Base-by-base conservation (phyloP, 2,113 vertebrate species). In the Stictonetta naevosa region DNA sequence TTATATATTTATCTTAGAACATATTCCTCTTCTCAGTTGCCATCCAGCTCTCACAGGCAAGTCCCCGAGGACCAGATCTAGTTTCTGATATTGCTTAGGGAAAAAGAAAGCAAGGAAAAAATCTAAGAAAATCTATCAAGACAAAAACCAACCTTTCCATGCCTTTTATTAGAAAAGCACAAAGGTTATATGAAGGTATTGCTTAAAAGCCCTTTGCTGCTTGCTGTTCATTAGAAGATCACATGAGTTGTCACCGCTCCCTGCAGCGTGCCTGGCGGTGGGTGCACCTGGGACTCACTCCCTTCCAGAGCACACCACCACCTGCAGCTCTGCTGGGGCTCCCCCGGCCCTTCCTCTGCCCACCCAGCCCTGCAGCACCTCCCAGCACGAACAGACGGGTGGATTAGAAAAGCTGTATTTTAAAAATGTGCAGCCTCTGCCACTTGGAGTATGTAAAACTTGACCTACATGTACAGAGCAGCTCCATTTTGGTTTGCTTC, bases 231-330 rank as follows among this genome's bases (percentile, higher is more conserved):
- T 42, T 60, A 59, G 11, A 22, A 50, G 83, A 79, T 59, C 21
- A 15, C 25, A 25, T 46, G 52, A 13, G 10, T 33, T 33, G 74
- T 52, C 18, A 10, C 22, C 22, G 40, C 53, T 63, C 13, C 19
- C 13, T 53, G 11, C 46, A 56, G 40, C 13, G 23, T 7, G 31
- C 31, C 12, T 19, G 56, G 29, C 36, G 46, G 21, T 11, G 29
- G 11, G 25, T 2, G 0, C 40, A 36, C 26, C 36, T 5, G 33
- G 25, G 50, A 13, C 33, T 26, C 1, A 0, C 25, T 36, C 11
- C 3, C 66, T 19, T 67, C 15, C 48, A 21, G 3, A 13, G 31
- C 3, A 33, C 6, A 10, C 11, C 12, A 44, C 38, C 42, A 3
- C 21, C 44, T 12, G 18, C 5, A 5, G 28, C 36, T 63, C 18